Percentiles rank a stretch among this genome's conserved stretches.
phyloP scores from a whole-genome alignment of 2,113 vertebrate genomes.

The Mobula hypostoma region DNA sequence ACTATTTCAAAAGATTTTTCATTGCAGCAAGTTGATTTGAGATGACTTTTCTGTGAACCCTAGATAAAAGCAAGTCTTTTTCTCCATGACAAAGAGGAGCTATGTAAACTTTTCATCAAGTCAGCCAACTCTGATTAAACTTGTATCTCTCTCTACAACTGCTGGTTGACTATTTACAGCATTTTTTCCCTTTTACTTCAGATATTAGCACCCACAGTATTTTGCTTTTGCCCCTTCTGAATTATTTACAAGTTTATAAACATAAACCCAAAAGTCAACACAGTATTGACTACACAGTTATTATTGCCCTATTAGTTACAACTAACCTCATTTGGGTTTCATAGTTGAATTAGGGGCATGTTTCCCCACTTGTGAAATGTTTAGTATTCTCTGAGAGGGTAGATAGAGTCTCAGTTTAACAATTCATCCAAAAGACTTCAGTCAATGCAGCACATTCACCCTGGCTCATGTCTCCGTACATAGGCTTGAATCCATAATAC shows the following conservation, averaged over 20 bases:
- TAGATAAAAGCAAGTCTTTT: too few species aligned
- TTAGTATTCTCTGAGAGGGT: background rate
- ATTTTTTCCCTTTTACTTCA: too few species aligned
- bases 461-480: background rate
- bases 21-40: background rate
- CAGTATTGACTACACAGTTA: background rate
- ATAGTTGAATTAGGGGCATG: background rate
- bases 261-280: background rate
- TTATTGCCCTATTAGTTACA: background rate
- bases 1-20: background rate
- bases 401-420: background rate
- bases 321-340: background rate
- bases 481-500: background rate
- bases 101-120: too few species aligned
- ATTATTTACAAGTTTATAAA: background rate
- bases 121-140: too few species aligned
- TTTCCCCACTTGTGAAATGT: background rate
- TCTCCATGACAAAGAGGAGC: too few species aligned
- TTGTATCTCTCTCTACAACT: too few species aligned
- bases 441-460: background rate
- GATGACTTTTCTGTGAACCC: too few species aligned
- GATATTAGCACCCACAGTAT: too few species aligned
- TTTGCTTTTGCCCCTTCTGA: too few species aligned
- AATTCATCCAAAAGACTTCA: background rate
- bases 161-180: too few species aligned